Evolutionary conservation across 2,797 vertebrate species (phyloP), one percentile per base, ranked within the genome.

Genomic region (Xiphorhynchus erythropygius): DNA sequence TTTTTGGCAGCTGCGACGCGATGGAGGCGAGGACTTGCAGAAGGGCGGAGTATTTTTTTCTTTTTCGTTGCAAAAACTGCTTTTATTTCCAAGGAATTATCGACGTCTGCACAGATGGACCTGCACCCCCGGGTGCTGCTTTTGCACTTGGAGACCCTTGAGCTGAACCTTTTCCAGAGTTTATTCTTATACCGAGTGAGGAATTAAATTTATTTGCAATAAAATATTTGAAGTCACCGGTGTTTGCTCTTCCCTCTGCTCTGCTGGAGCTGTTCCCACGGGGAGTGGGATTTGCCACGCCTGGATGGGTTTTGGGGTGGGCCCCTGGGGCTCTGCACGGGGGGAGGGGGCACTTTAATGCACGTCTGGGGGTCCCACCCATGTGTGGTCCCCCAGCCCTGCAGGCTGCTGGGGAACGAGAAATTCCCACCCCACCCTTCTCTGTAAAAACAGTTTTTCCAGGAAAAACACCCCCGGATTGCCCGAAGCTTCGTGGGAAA

Each of bases 151-250:
- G 59, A 76, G 41, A 65, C 55, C 65, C 79, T 5, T 5, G 37
- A 92, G 11, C 60, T 25, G 42, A 78, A 47, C 0, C 47, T 28
- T 22, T 81, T 19, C 22, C 75, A 68, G 93, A 91, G 63, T 95
- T 24, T 96, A 86, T 96, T 97, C 95, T 96, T 93, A 18, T 90
- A 97, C 92, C 18, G 44, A 88, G 35, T 17, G 46, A 84, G 13
- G 28, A 21, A 35, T 64, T 70, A 12, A 35, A 46, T 53, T 37
- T 8, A 70, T 87, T 95, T 94, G 87, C 93, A 98, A 98, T 98
- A 98, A 98, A 97, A 57, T 14, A 10, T 33, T 23, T 91, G 24
- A 91, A 89, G 18, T 87, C 30, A 25, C 2, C 3, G 17, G 4
- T 70, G 53, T 84, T 9, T 78, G 57, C 73, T 23, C 50, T 21